Base-by-base conservation (phyloP, 1,140 invertebrate species). In the Drosophila biarmipes region DNA sequence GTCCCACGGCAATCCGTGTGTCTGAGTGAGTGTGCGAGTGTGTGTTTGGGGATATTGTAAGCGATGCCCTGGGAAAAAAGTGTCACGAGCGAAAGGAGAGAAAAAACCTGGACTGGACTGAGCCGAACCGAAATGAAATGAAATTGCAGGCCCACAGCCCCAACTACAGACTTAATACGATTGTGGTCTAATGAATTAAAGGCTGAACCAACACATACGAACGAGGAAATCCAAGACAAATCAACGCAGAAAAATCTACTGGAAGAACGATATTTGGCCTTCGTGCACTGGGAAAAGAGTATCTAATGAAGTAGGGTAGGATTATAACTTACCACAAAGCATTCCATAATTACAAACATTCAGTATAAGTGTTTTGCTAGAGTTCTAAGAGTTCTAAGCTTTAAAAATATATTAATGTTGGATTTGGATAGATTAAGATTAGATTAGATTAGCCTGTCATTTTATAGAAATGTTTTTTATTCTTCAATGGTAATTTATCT, bases 161-260 rank as follows among this genome's bases (percentile, higher is more conserved):
- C 66, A 54, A 69, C 74, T 77, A 63, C 75, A 63, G 57, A 63
- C 67, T 78, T 78, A 78, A 78, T 78, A 78, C 64, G 75, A 78
- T 78, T 76, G 64, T 77, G 75, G 73, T 78, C 73, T 78, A 77
- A 78, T 78, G 73, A 78, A 77, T 78, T 78, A 78, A 78, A 71
- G 73, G 73, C 73, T 69, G 74, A 77, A 59, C 74, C 56, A 57
- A 69, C 56, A 69, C 57, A 69, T 37, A 74, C 52, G 38, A 19
- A 68, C 40, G n/a, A 19, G 40, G 71, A 62, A 53, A 59, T 49
- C 73, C 48, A 67, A 75, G 61, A 75, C 72, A 76, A 76, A 76
- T 76, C 73, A 76, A 75, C 61, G 73, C 71, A 66, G 45, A 57
- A 71, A 71, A 71, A 71, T 69, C 67, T 69, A 53, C 42, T 43